phyloP scores from a whole-genome alignment of 1,140 invertebrate genomes.

The Campoletis sonorensis region DNA sequence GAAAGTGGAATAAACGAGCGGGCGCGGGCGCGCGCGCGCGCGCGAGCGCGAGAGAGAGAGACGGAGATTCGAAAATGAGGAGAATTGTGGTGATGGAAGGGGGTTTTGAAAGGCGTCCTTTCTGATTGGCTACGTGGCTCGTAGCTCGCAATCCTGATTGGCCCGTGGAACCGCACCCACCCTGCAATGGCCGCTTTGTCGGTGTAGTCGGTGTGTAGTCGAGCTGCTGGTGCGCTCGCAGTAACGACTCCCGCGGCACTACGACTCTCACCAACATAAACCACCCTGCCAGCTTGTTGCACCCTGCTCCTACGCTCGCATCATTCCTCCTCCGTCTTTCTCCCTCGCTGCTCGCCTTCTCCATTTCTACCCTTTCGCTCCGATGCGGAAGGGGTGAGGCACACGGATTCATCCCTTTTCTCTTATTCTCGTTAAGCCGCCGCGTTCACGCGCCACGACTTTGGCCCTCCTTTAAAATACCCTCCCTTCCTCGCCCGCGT shows the following conservation, averaged over 20 bases:
- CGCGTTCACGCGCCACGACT: slow-evolving; percentile 31
- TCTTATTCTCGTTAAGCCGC: slow-evolving; percentile 40
- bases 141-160: slow-evolving; percentile 73
- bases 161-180: slow-evolving; percentile 75
- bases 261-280: slow-evolving; percentile 56
- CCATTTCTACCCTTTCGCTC: background rate
- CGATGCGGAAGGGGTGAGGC: background rate
- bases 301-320: background rate
- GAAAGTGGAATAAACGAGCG: too few relatives aligned
- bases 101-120: slow-evolving; percentile 58
- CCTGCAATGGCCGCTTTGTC: slow-evolving; percentile 77
- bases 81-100: background rate
- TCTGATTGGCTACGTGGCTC: slow-evolving; percentile 73
- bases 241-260: slow-evolving; percentile 47
- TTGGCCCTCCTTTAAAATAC: slow-evolving; percentile 42
- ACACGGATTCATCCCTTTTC: background rate
- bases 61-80: background rate
- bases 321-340: background rate
- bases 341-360: background rate
- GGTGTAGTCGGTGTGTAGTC: slow-evolving; percentile 57
- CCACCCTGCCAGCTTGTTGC: slow-evolving; percentile 59
- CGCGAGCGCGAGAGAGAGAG: background rate
- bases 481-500: too few relatives aligned
- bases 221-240: too few relatives aligned
- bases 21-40: too few relatives aligned